Evolutionary conservation across 2,797 vertebrate genomes (phyloP), one percentile per base, ranked within the genome.

Genomic region (Molossus molossus): DNA sequence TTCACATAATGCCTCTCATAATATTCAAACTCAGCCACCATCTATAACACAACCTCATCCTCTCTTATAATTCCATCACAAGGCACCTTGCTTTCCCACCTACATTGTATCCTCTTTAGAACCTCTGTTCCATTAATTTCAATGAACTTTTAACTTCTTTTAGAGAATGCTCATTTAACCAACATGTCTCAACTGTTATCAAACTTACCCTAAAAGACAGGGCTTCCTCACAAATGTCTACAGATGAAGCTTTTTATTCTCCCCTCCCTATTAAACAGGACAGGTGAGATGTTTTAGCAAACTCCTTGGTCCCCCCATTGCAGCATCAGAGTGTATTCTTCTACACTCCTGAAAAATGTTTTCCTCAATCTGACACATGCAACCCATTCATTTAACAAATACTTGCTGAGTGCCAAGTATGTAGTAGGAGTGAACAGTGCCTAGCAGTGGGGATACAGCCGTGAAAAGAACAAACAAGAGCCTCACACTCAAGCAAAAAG

Each of bases 81-180:
- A 72, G 5, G 33, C 53, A 40, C 6, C 65, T 11, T 87, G 62
- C 48, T 90, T 60, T 73, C 55, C 75, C 37, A 83, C 64, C 58
- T 65, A 83, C 18, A 62, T 58, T 79, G 76, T 91, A 73, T 21
- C 45, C 33, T 62, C 40, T 48, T 65, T 60, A 57, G 17, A 90
- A 69, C 9, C 20, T 87, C 23, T 73, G 15, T 50, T 70, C 40
- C 33, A 60, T 33, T 79, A 90, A 92, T 7, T 95, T 84, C 70
- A 84, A 15, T 20, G 58, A 1, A 92, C 65, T 80, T 80, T 87
- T 48, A 93, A 77, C 40, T 72, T 94, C 23, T 81, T 94, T 92
- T 27, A 62, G 57, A 82, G n/a, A 79, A 67, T 83, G 84, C 9
- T 91, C 29, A 53, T 45, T 83, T 73, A 79, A 93, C 15, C 40